Conservation (phyloP, 2,113 vertebrate species). For the Channa argus region DNA sequence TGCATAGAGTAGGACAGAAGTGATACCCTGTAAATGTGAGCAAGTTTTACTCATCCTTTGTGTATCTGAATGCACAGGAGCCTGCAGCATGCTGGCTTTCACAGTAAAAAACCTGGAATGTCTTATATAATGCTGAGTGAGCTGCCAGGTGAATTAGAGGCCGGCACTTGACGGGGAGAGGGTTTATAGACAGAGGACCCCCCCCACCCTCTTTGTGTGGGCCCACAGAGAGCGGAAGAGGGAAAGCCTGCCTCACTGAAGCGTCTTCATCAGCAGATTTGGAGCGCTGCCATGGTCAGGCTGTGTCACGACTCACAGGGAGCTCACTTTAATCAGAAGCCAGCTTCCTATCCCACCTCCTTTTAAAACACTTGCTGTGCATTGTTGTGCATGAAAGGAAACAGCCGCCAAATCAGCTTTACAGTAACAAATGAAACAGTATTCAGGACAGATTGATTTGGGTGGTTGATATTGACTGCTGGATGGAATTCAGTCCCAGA, state of each 20-base stretch:
- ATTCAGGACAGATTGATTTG: constrained; percentile 40
- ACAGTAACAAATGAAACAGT: neutral
- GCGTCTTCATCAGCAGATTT: constrained; percentile 66
- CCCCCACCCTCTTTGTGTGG: constrained; percentile 16
- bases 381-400: constrained; percentile 39
- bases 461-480: constrained; percentile 31
- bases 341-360: constrained; percentile 30
- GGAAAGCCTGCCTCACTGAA: neutral
- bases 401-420: neutral
- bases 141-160: constrained; percentile 76
- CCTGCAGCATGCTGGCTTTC: constrained; percentile 24
- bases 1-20: neutral
- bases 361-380: constrained; percentile 11
- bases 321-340: constrained; percentile 49
- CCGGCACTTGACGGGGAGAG: constrained; percentile 55
- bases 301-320: constrained; percentile 52
- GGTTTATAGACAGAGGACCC: constrained; percentile 58
- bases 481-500: neutral
- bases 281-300: constrained; percentile 58
- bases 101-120: constrained; percentile 62
- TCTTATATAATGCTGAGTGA: constrained; percentile 73
- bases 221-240: constrained; percentile 8
- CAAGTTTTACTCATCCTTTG: constrained; percentile 7
- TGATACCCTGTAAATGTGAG: neutral
- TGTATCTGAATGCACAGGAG: constrained; percentile 9